Base-by-base conservation (phyloP, 2,888 invertebrate species). In the Eilema caniola region DNA sequence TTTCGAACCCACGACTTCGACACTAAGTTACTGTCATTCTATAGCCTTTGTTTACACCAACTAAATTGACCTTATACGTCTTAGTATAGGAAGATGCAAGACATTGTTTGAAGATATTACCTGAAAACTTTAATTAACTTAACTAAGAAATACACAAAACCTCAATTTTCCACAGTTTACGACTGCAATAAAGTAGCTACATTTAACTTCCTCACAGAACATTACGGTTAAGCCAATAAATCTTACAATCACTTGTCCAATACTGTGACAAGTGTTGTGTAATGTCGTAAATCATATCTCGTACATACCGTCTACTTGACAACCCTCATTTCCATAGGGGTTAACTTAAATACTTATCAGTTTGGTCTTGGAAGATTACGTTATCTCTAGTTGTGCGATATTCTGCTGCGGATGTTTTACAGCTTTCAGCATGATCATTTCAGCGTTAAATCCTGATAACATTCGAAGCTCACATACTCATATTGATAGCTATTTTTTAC, bases 211-310 rank as follows among this genome's bases (percentile, higher is more conserved):
- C 80, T 78, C 71, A 73, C 71, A 63, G 70, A 67, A 70, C 66
- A 73, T 79, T 73, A 72, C 70, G 70, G 62, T 70, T 63, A 47
- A 28, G 56, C 71, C 62, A 63, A 72, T 78, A 81, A 81, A 78
- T 79, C 68, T 81, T 57, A 70, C 78, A 79, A 82, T 80, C 78
- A 73, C 78, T 74, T 56, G 78, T 82, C 70, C 71, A 66, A 79
- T 69, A 59, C 71, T 70, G 71, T 74, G 74, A 78, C 71, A 78
- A 73, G 62, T 68, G 57, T 63, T 65, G 66, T 24, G 62, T 73
- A 70, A 70, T 77, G 70, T 73, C 28, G 60, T 53, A 65, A 69
- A 62, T 64, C 65, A 61, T 71, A 53, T 53, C 53, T 53, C 10
- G 69, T 73, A 70, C 68, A 53, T 68, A 68, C 28, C 56, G 47